Percentiles rank a stretch among this genome's conserved stretches.
Conservation (phyloP, 2,888 invertebrate genomes). For the Blastobasis lacticolella region DNA sequence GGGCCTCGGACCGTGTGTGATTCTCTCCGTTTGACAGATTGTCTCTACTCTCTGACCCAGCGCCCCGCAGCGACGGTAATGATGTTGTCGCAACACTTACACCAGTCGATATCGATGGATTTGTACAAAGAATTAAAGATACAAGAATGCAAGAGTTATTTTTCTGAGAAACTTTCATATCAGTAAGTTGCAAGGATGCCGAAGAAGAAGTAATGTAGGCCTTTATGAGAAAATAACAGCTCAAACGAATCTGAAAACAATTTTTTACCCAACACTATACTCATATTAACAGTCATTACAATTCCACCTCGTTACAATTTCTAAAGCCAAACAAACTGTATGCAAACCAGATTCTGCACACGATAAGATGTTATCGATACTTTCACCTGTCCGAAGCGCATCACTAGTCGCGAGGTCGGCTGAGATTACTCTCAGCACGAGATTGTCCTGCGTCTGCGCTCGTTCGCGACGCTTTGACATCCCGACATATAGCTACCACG, state of each 20-base stretch:
- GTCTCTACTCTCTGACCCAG: conserved; percentile 69
- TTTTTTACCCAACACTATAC: conserved; percentile 3
- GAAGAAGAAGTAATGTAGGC: background rate
- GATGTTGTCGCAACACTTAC: conserved; percentile 42
- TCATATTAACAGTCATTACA: background rate
- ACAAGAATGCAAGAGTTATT: background rate
- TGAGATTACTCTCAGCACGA: conserved; percentile 74
- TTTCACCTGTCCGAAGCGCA: conserved; percentile 23
- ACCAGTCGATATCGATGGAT: conserved; percentile 42
- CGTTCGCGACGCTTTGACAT: conserved; percentile 74
- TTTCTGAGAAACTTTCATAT: background rate
- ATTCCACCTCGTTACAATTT: too few relatives aligned
- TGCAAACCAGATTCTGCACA: too few relatives aligned
- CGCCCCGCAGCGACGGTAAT: conserved; percentile 65
- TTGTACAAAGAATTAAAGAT: background rate
- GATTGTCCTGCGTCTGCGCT: conserved; percentile 71
- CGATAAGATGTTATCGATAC: conserved; percentile 25
- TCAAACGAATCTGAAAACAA: background rate
- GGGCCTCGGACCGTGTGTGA: conserved; percentile 60
- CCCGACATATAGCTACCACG: conserved; percentile 48
- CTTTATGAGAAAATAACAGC: background rate
- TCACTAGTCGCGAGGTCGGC: conserved; percentile 52
- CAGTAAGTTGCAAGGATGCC: background rate
- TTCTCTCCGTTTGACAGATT: conserved; percentile 72
- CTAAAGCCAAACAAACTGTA: too few relatives aligned